Conservation (phyloP, 2,888 invertebrate genomes). For the Opisthograptis luteolata region DNA sequence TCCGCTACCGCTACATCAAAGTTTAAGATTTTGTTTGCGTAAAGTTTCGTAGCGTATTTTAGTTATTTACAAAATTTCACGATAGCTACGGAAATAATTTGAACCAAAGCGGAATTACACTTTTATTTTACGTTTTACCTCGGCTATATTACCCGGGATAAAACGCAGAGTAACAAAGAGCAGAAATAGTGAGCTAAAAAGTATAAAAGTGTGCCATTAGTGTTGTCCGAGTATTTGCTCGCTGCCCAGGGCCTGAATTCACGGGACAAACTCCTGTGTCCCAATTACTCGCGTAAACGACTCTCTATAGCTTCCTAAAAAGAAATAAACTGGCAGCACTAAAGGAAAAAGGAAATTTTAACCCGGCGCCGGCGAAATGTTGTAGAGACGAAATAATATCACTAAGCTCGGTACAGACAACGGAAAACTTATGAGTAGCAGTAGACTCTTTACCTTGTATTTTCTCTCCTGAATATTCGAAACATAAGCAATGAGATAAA, state of each 20-base stretch:
- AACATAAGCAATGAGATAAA: no score
- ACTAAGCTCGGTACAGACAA: background rate
- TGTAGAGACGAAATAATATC: background rate
- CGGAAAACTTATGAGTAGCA: background rate
- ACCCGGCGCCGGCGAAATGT: background rate
- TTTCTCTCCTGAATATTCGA: no score
- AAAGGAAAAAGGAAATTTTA: constrained; percentile 13
- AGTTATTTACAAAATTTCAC: no score
- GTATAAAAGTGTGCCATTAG: constrained; percentile 38
- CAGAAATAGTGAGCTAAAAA: constrained; percentile 37
- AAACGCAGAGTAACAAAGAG: constrained; percentile 30
- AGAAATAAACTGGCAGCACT: constrained; percentile 39
- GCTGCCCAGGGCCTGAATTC: constrained; percentile 10
- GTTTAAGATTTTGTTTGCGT: constrained; percentile 25
- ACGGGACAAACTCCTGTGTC: constrained; percentile 12
- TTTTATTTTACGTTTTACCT: no score
- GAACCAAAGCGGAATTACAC: no score
- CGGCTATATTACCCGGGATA: background rate
- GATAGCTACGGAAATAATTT: no score
- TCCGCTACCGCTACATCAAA: constrained; percentile 25
- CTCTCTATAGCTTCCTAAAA: constrained; percentile 41
- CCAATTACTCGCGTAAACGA: constrained; percentile 51
- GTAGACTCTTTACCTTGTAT: background rate
- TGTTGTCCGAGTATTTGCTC: constrained; percentile 42
- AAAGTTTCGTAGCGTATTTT: constrained; percentile 14